These are phyloP conservation scores for Pelobates fuscus DNA, from an alignment of 2,113 vertebrate species.

Conservation along the genomic window DNA sequence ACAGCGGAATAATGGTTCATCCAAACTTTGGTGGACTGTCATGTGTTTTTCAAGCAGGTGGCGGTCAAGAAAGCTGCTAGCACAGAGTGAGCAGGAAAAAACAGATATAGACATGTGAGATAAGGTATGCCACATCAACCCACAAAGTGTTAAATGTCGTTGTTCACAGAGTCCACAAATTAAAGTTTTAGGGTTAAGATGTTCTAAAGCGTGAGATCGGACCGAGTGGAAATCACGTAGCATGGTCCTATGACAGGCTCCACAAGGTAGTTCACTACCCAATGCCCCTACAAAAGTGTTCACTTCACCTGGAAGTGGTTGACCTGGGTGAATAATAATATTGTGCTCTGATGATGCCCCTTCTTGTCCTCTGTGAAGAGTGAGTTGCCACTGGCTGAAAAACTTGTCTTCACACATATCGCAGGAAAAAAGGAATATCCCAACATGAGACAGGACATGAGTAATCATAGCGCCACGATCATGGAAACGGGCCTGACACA, in stretches of 20 bases:
- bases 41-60: conserved; percentile 86
- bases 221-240: conserved; percentile 86
- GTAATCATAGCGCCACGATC: conserved; percentile 76
- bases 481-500: conserved; percentile 85
- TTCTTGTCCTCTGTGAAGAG: conserved; percentile 76
- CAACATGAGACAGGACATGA: conserved; percentile 86
- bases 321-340: conserved; percentile 71
- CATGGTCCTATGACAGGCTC: conserved; percentile 77
- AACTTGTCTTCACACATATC: conserved; percentile 93
- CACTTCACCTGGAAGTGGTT: conserved; percentile 63
- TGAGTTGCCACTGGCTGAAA: conserved; percentile 85
- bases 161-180: conserved; percentile 83
- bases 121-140: conserved; percentile 90
- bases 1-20: conserved; percentile 75
- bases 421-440: conserved; percentile 90
- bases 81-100: conserved; percentile 87
- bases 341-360: conserved; percentile 76
- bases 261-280: conserved; percentile 74
- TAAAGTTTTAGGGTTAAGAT: conserved; percentile 82
- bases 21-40: conserved; percentile 76
- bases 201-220: conserved; percentile 82
- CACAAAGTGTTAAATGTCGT: conserved; percentile 81
- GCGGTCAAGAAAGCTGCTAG: conserved; percentile 86
- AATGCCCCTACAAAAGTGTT: conserved; percentile 58
- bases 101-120: conserved; percentile 82